Evolutionary conservation across 1,140 invertebrate genomes (phyloP), one percentile per base, ranked within the genome.

Genomic region (Trachelipus rathkii): DNA sequence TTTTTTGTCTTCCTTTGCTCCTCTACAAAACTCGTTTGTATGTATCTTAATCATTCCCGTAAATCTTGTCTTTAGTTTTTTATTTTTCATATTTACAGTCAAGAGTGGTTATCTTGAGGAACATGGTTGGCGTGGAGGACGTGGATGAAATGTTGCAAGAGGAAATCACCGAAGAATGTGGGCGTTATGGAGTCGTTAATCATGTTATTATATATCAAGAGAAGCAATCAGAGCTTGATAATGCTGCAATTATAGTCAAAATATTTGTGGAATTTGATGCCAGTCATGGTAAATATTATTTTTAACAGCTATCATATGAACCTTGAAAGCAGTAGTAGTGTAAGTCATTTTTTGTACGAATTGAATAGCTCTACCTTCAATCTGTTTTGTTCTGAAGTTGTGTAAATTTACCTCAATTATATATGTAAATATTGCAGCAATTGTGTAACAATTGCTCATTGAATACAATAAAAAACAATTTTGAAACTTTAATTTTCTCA

Each of bases 121-220:
- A 99, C 87, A 99, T 99, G 97, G 96, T 93, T 50, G 87, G 87
- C n/a, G 92, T 93, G 1, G 93, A 96, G 82, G 97, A 99, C 84
- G 92, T 99, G 0, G 97, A 99, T 85, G 95, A 98, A 83, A 92
- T 92, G 77, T 86, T 99, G 72, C 95, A 99, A 85, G 94, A 95
- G 83, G 98, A 99, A 88, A 98, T 99, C 79, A 94, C 95, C 82
- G 97, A 98, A 81, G 97, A 99, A 86, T 99, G 95, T 85, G 90
- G 90, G 77, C 84, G 88, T 79, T 95, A 90, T 86, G 95, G 96
- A 68, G 87, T 87, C 70, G 95, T 81, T 15, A 91, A 93, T 82
- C 87, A 93, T 66, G 96, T 99, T 19, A 96, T 98, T 79, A 99
- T 99, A 85, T 98, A 98, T 85, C 96, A 99, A 84, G 96, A 99